Percentiles rank a stretch among this genome's conserved stretches.
These are phyloP conservation scores for Periophthalmus modestus DNA, from an alignment of 2,113 vertebrate genomes.

Conservation along the genomic window DNA sequence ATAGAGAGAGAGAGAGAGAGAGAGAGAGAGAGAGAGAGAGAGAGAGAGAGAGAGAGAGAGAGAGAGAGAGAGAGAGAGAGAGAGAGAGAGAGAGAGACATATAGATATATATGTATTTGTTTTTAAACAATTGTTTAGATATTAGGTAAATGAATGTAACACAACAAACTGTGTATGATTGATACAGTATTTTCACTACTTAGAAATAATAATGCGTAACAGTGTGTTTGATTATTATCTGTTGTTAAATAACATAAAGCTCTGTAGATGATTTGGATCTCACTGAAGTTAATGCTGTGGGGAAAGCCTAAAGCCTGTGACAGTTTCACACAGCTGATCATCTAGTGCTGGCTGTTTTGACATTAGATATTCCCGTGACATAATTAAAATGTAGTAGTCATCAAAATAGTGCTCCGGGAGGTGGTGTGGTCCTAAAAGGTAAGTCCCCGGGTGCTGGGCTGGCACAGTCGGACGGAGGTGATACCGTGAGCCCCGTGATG, in stretches of 20 bases:
- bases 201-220: background rate
- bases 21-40: too few species aligned
- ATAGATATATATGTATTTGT: too few species aligned
- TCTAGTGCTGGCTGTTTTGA: background rate
- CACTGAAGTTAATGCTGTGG: background rate
- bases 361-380: conserved; percentile 8
- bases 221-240: background rate
- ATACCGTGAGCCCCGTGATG: conserved; percentile 67
- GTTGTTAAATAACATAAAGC: background rate
- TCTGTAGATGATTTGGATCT: background rate
- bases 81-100: too few species aligned
- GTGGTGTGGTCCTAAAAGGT: conserved; percentile 37
- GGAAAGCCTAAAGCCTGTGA: background rate
- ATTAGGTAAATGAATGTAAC: background rate
- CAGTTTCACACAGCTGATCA: background rate
- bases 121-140: background rate
- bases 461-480: conserved; percentile 37
- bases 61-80: too few species aligned
- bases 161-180: background rate
- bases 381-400: background rate
- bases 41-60: too few species aligned
- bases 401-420: conserved; percentile 11
- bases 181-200: background rate
- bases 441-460: conserved; percentile 32
- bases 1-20: too few species aligned